Conservation (phyloP, 2,888 invertebrate species). For the Sceliomorpha sp. region DNA sequence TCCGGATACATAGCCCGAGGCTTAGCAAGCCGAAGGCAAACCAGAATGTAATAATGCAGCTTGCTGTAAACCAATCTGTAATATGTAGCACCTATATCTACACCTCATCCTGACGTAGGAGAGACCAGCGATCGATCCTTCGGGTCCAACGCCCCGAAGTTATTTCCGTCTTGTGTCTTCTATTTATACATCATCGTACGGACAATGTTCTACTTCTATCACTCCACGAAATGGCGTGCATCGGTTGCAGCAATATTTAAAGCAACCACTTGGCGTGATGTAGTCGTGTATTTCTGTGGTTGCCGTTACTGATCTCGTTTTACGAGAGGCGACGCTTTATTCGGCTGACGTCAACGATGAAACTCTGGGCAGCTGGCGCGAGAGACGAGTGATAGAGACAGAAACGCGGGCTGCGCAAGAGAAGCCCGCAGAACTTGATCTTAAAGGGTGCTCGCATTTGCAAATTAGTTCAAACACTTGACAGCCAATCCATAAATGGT, state of each 20-base stretch:
- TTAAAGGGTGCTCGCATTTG: slow-evolving; percentile 58
- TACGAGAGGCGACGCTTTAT: slow-evolving; percentile 62
- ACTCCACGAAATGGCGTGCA: slow-evolving; percentile 59
- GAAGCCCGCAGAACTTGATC: slow-evolving; percentile 53
- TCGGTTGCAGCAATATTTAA: slow-evolving; percentile 64
- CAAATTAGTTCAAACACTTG: slow-evolving; percentile 60
- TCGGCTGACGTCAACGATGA: slow-evolving; percentile 68
- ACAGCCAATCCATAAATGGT: slow-evolving; percentile 10
- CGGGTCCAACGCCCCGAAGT: slow-evolving; percentile 73
- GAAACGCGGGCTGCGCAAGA: slow-evolving; percentile 19
- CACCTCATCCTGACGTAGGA: slow-evolving; percentile 33
- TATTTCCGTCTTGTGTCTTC: slow-evolving; percentile 68
- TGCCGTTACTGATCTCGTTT: slow-evolving; percentile 62
- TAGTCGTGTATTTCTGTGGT: slow-evolving; percentile 64
- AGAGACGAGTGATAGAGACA: slow-evolving; percentile 30
- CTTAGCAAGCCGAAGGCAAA: too few species aligned
- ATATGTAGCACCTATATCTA: slow-evolving; percentile 20
- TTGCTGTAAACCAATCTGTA: slow-evolving; percentile 23
- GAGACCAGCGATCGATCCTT: slow-evolving; percentile 64
- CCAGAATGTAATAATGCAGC: slow-evolving; percentile 5
- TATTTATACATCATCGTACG: slow-evolving; percentile 73
- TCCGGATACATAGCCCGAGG: too few species aligned
- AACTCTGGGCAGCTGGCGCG: slow-evolving; percentile 35
- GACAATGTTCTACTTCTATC: slow-evolving; percentile 76
- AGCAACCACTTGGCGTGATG: slow-evolving; percentile 62